Conservation (phyloP, 2,797 vertebrate genomes). For the Rhinophrynus dorsalis region DNA sequence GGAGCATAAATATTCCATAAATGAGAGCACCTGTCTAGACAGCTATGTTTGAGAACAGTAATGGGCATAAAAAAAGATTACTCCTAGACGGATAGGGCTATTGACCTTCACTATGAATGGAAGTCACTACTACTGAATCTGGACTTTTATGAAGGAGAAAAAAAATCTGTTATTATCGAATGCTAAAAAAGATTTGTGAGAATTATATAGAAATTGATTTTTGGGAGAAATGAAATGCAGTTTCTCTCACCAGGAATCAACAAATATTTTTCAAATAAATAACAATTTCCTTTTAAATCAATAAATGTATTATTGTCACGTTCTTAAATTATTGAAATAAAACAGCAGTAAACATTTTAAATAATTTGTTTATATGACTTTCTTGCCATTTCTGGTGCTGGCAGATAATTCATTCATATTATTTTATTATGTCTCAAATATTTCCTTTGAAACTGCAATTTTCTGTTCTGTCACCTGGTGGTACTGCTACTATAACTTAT, state of each 20-base stretch:
- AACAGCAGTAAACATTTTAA: too few species aligned
- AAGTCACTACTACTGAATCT: background rate
- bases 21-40: constrained; percentile 28
- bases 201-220: constrained; percentile 25
- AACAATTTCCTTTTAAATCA: background rate
- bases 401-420: too few species aligned
- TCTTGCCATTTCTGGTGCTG: too few species aligned
- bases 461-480: too few species aligned
- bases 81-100: constrained; percentile 29
- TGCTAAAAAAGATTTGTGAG: constrained; percentile 7
- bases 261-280: background rate
- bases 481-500: too few species aligned
- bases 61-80: constrained; percentile 35
- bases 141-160: constrained; percentile 22
- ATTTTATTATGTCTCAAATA: too few species aligned
- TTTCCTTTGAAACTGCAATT: too few species aligned
- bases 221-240: constrained; percentile 1
- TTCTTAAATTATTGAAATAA: too few species aligned
- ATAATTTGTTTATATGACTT: too few species aligned
- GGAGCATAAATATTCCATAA: constrained; percentile 32
- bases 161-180: constrained; percentile 8
- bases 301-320: too few species aligned
- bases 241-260: background rate
- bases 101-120: constrained; percentile 31
- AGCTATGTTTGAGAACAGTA: constrained; percentile 18